Evolutionary conservation across 2,797 vertebrate species (phyloP).

Genomic region (Etheostoma nigrum): DNA sequence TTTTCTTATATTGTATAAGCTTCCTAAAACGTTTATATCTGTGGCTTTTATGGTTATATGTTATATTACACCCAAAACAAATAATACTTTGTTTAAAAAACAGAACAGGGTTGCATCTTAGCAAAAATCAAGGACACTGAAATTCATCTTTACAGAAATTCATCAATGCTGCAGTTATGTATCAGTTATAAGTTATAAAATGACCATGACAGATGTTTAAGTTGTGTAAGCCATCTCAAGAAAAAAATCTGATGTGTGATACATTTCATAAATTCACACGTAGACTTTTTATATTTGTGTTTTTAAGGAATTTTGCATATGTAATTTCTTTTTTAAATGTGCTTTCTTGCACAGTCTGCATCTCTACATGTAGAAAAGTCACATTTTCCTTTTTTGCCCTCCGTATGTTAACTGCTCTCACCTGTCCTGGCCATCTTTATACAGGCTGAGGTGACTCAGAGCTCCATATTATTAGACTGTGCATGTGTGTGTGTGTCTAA

Average conservation of each 20-base stretch:
- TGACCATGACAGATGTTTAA: no score
- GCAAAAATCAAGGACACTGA: neutral
- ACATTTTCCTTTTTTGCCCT: neutral
- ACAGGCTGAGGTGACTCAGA: constrained; percentile 38
- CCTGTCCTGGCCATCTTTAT: constrained; percentile 31
- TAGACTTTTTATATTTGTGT: no score
- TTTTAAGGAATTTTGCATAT: no score
- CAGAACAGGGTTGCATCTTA: neutral
- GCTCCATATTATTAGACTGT: constrained; percentile 15
- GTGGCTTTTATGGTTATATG: neutral
- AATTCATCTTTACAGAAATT: no score
- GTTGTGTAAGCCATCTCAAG: no score
- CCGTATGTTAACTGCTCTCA: constrained; percentile 53
- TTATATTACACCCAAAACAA: neutral
- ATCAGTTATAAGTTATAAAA: no score
- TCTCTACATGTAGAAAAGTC: no score
- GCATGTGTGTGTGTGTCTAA: constrained; percentile 39
- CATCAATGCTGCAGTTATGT: no score
- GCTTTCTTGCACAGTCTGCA: no score
- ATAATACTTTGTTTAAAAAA: neutral
- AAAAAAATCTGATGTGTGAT: no score
- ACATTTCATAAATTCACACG: no score
- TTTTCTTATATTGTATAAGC: neutral
- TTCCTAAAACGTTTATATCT: neutral
- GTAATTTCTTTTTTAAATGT: no score